Percentiles rank a stretch among this genome's conserved stretches.
Conservation (phyloP, 2,797 vertebrate species). For the Rachycentron canadum region DNA sequence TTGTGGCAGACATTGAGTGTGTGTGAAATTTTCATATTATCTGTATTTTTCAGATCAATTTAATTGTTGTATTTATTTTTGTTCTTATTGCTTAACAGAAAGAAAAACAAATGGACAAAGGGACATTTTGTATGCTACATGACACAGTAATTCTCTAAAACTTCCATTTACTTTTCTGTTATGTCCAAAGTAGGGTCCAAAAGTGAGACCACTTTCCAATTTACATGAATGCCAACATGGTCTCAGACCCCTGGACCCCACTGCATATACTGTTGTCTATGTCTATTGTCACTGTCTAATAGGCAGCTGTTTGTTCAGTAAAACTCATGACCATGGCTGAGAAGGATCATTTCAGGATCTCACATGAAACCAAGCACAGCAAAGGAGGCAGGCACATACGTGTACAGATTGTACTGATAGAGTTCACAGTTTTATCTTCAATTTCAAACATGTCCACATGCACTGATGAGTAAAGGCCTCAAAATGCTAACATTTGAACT, state of each 20-base stretch:
- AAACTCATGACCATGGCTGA: not conserved
- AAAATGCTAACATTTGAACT: not conserved
- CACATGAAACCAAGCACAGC: constrained; percentile 43
- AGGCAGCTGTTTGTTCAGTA: constrained; percentile 8
- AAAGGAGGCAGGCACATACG: constrained; percentile 13
- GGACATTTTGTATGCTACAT: not conserved
- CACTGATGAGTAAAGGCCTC: constrained; percentile 6
- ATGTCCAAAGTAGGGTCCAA: not conserved
- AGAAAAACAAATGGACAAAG: not conserved
- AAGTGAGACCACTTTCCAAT: no score
- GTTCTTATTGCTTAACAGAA: not conserved
- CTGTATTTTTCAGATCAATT: not conserved
- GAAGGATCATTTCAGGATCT: constrained; percentile 24
- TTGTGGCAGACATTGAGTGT: constrained; percentile 1
- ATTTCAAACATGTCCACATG: not conserved
- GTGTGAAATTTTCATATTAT: not conserved
- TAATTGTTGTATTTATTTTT: not conserved
- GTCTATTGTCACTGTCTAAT: constrained; percentile 23
- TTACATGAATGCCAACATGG: no score
- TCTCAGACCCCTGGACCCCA: no score
- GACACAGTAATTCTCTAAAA: not conserved
- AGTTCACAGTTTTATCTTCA: constrained; percentile 42
- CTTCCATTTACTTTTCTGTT: no score
- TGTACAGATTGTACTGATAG: constrained; percentile 44
- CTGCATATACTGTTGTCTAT: no score